phyloP scores from a whole-genome alignment of 2,113 vertebrate species.

The Alces alces region DNA sequence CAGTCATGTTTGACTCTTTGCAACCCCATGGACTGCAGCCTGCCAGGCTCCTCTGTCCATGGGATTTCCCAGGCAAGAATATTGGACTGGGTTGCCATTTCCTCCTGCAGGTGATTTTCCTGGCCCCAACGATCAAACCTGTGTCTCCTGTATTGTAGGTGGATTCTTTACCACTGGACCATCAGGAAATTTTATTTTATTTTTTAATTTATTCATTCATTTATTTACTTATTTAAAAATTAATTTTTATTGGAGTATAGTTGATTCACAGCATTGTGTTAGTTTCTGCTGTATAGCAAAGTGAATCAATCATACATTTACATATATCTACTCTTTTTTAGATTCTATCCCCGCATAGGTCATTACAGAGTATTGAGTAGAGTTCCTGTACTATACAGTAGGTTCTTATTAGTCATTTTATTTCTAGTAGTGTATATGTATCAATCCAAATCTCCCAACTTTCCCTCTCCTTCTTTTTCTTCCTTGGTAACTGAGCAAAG shows the following conservation, averaged over 20 bases:
- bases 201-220: neutral
- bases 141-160: neutral
- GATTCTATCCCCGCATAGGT: neutral
- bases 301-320: neutral
- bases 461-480: neutral
- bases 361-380: neutral
- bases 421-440: neutral
- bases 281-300: neutral
- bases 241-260: neutral
- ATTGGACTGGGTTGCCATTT: neutral
- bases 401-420: neutral
- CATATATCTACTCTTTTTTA: neutral
- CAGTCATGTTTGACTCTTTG: neutral
- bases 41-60: neutral
- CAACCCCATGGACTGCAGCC: neutral
- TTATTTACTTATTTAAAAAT: neutral
- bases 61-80: neutral
- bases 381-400: neutral
- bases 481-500: neutral
- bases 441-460: neutral
- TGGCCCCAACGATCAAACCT: neutral
- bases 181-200: neutral
- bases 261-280: neutral
- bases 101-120: neutral
- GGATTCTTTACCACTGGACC: neutral